Base-by-base conservation (phyloP, 2,888 invertebrate species). In the Chelonus formosanus region DNA sequence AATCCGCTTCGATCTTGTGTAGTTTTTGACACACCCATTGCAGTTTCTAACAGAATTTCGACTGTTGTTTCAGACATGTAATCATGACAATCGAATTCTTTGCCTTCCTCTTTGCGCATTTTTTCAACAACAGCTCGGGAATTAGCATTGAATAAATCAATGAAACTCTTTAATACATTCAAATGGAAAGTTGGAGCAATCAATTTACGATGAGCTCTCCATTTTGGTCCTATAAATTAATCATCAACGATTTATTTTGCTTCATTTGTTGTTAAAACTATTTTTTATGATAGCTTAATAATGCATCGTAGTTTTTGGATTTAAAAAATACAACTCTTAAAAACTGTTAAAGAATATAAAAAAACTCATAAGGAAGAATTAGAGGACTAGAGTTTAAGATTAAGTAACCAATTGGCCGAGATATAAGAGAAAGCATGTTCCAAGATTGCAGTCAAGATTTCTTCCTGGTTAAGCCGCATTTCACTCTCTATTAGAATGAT, bases 121-220 rank as follows among this genome's bases (percentile, higher is more conserved):
- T 90, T 92, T 66, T 89, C 88, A 3, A 93, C 91, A 4, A 92
- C 91, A 63, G 90, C 88, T 54, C 88, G 87, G 52, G 93, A 93
- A 85, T 94, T 94, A 70, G 91, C 91, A 80, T 94, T 94, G 86
- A 94, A 94, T 44, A 94, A 86, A 78, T 92, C 92, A 77, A 94
- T 92, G 86, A 94, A 94, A 75, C 92, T 92, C 86, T 94, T 94
- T 74, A 94, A 85, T 1, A 94, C 93, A 84, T 94, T 94, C 84
- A 94, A 86, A 80, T 94, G 94, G 90, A 94, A 94, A 70, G 94
- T 94, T 54, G 94, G 94, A 6, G 94, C 94, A 73, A 94, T 94
- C 73, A 94, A 85, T 86, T 94, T 94, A 75, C 94, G 89, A 82
- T 94, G 94, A 31, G 92, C 89, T 59, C 92, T 89, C 94, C 94